Evolutionary conservation across 2,113 vertebrate genomes (phyloP), one percentile per base, ranked within the genome.

Genomic region (Xiphophorus couchianus): DNA sequence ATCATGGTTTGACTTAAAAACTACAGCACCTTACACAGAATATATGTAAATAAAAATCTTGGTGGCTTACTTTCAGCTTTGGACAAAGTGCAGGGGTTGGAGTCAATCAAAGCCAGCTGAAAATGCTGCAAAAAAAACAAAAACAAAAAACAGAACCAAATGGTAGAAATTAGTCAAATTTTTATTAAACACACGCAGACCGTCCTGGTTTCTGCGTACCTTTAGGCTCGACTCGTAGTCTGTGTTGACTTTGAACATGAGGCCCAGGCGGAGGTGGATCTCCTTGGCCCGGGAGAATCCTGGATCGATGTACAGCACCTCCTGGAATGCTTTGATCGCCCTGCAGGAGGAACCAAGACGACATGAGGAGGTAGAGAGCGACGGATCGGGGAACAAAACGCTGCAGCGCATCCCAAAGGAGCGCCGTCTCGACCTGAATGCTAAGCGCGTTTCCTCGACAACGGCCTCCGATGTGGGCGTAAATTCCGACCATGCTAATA

Each of bases 271-370:
- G 84, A 99, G 96, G 94, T 99, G 98, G 96, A 99, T 98, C 95
- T 99, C 98, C 94, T 99, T 99, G 94, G 97, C 97, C 92, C 96
- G 96, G 94, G 96, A 97, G 95, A 99, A 99, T 88, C 97, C 96
- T 73, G 98, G 97, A 94, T 99, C 97, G 90, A 99, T 97, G 94
- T 99, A 99, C 95, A 99, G 97, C 95, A 99, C 98, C 94, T 99
- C 98, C 94, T 98, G 97, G 96, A 99, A 99, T 95, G 98, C 98
- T 96, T 99, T 99, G 94, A 99, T 99, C 93, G 98, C 98, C 98
- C 98, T 99, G 94, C 0, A n/a, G 35, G 39, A 19, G 17, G 12
- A 28, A 14, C 39, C 15, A 44, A 27, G 27, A 42, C 13, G 9
- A 2, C 9, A 10, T 0, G 13, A 35, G 3, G 13, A 62, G n/a